Evolutionary conservation across 92 coral and sea anemone genomes (phyloP).

Genomic region (Micromussa lordhowensis): DNA sequence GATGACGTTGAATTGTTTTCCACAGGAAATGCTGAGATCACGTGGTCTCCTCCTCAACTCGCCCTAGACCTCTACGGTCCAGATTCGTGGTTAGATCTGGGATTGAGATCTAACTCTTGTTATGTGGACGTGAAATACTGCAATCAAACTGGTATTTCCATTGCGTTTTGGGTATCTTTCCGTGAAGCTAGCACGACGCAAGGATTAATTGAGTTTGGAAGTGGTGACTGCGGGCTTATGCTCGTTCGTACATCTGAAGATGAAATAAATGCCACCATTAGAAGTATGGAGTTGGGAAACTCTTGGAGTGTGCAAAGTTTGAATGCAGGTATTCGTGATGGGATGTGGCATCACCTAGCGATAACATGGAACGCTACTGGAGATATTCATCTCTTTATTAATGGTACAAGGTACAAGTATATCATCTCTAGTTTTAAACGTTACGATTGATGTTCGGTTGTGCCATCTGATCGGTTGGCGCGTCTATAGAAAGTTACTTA

Average conservation of each 20-base stretch:
- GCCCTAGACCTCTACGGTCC: slow-evolving; percentile 44
- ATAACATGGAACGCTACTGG: slow-evolving; percentile 68
- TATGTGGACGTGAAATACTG: slow-evolving; percentile 66
- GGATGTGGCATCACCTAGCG: slow-evolving; percentile 64
- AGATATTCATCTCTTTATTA: slow-evolving; percentile 52
- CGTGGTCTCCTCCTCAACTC: slow-evolving; percentile 41
- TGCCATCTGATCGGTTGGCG: no score
- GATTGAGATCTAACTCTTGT: slow-evolving; percentile 64
- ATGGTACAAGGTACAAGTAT: slow-evolving; percentile 65
- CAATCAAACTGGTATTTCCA: slow-evolving; percentile 63
- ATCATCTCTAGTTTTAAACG: neutral
- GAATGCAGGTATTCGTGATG: slow-evolving; percentile 26
- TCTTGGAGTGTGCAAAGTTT: slow-evolving; percentile 52
- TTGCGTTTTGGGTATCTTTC: slow-evolving; percentile 74
- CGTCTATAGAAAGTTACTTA: neutral
- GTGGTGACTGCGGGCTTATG: slow-evolving; percentile 65
- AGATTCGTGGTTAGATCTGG: slow-evolving; percentile 74
- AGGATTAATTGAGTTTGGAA: slow-evolving; percentile 54
- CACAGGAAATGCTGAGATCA: slow-evolving; percentile 57
- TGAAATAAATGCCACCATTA: slow-evolving; percentile 46
- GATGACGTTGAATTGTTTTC: neutral
- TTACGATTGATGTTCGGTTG: no score
- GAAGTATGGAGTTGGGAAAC: slow-evolving; percentile 48
- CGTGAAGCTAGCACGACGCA: slow-evolving; percentile 25
- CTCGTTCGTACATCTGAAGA: slow-evolving; percentile 38